These are phyloP conservation scores for Ambastaia sidthimunki DNA, from an alignment of 2,797 vertebrate species.

Conservation along the genomic window DNA sequence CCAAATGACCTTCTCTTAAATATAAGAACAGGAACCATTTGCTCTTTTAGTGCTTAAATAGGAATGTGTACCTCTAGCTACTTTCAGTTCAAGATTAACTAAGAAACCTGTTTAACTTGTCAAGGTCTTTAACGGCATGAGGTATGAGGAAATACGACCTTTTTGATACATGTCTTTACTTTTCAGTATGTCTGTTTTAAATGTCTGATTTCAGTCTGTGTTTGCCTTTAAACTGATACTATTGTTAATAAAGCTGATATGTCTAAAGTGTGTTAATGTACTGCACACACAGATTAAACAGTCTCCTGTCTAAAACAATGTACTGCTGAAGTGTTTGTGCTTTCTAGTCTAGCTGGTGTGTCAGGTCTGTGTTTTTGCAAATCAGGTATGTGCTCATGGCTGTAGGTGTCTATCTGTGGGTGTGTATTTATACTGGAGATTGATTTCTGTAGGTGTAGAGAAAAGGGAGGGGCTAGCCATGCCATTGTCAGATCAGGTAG, in stretches of 20 bases:
- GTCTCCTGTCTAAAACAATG: not conserved
- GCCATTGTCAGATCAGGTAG: constrained; percentile 20
- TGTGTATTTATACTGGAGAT: constrained; percentile 10
- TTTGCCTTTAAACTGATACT: not conserved
- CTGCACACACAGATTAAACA: not conserved
- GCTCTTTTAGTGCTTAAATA: not conserved
- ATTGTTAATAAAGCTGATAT: not conserved
- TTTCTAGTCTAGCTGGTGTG: constrained; percentile 24
- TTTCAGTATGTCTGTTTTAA: not conserved
- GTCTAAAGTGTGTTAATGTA: not conserved
- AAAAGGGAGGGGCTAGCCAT: constrained; percentile 54
- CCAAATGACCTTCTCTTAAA: not conserved
- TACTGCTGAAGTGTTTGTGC: not conserved
- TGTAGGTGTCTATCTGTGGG: constrained; percentile 27
- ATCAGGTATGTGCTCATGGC: constrained; percentile 9
- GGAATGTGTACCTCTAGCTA: not conserved
- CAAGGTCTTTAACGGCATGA: constrained; percentile 6
- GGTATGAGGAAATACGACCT: not conserved
- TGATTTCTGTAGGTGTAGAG: constrained; percentile 57
- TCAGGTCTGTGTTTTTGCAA: constrained; percentile 40
- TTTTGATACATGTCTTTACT: not conserved
- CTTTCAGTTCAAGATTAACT: not conserved
- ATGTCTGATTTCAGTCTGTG: not conserved
- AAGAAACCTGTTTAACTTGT: constrained; percentile 52
- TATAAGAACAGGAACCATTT: not conserved